Evolutionary conservation across 2,113 vertebrate species (phyloP), one percentile per base, ranked within the genome.

Genomic region (Syngnathus scovelli): DNA sequence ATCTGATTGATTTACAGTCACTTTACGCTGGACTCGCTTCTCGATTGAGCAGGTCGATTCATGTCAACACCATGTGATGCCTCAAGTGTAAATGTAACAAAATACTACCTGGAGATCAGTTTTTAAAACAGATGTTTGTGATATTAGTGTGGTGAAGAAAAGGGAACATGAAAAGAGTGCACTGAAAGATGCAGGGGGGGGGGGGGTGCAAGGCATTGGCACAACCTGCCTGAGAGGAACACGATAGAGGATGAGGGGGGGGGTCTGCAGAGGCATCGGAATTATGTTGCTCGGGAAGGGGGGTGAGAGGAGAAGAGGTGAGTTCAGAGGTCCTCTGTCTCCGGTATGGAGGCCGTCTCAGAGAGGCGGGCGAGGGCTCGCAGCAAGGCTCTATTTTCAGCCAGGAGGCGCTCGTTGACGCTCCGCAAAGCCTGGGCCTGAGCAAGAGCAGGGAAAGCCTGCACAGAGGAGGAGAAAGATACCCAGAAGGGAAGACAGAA

Each of bases 361-460:
- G 94, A 93, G 82, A 96, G 93, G 74, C 91, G 91, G 89, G 93
- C 87, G 81, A 98, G 92, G 37, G 94, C 93, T 37, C 93, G 93
- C 81, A 94, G 93, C 92, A 98, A 92, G 86, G 95, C 94, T 92
- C 93, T 94, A 88, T 97, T 98, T 88, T 96, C 95, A 74, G 93
- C 92, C 91, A 95, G 90, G 80, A 98, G 95, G 67, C 90, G 89
- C 85, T 95, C 90, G 85, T 95, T 97, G 87, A 93, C 87, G 90
- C 91, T 91, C 89, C 93, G 93, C 92, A 97, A 84, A 85, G 92
- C 88, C 85, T 93, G 93, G 86, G 94, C 90, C 90, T 94, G 94
- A 89, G 93, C 92, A 90, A 97, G 90, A 89, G 94, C 93, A 78
- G 95, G 94, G 85, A 94, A 91, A 78, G 92, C 92, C 94, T 96